phyloP scores from a whole-genome alignment of 2,888 invertebrate species.

The Andrena minutula region DNA sequence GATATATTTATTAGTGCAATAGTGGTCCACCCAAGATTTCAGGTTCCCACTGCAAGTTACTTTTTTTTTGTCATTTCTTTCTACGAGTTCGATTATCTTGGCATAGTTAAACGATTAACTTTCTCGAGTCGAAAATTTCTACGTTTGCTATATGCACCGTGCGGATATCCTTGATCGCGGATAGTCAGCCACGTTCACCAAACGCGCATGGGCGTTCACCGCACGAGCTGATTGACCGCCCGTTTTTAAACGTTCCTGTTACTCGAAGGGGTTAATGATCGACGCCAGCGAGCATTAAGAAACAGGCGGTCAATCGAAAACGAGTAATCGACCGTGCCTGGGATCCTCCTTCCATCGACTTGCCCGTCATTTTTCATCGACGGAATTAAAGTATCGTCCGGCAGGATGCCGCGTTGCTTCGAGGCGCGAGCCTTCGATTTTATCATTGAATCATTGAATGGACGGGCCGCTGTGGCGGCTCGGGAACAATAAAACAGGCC shows the following conservation, averaged over 20 bases:
- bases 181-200: neutral
- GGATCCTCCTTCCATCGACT: neutral
- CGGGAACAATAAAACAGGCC: constrained; percentile 62
- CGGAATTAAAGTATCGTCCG: constrained; percentile 33
- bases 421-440: constrained; percentile 55
- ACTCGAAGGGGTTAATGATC: constrained; percentile 1
- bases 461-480: constrained; percentile 30
- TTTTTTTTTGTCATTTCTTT: too few relatives aligned
- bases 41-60: too few relatives aligned
- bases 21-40: too few relatives aligned
- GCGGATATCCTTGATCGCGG: too few relatives aligned
- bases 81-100: too few relatives aligned
- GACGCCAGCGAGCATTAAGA: neutral
- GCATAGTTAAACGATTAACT: too few relatives aligned
- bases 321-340: constrained; percentile 8
- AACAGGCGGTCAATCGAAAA: neutral
- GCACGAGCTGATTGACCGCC: neutral
- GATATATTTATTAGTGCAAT: neutral
- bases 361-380: constrained; percentile 38
- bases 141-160: too few relatives aligned
- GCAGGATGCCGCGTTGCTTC: constrained; percentile 28
- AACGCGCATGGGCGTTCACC: neutral
- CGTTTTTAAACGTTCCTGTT: neutral
- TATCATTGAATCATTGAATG: constrained; percentile 64
- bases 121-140: too few relatives aligned